Evolutionary conservation across 2,797 vertebrate species (phyloP).

Genomic region (Buphagus erythrorhynchus): DNA sequence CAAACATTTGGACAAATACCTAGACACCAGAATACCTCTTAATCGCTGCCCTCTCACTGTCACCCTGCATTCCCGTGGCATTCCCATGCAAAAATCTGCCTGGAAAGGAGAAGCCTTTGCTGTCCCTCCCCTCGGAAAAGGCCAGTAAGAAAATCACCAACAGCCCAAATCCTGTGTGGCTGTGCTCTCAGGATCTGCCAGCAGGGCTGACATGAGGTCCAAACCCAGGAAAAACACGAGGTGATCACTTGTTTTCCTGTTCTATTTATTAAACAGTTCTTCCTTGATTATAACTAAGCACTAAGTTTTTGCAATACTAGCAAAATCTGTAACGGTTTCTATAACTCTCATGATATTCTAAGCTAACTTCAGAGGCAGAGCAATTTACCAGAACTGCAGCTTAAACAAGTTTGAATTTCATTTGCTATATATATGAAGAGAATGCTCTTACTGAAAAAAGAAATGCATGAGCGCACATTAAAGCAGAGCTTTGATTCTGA

Average conservation of each 20-base stretch:
- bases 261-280: conserved; percentile 63
- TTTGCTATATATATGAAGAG: conserved; percentile 72
- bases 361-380: conserved; percentile 69
- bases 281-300: conserved; percentile 67
- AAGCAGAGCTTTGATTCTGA: conserved; percentile 76
- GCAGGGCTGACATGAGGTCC: background rate
- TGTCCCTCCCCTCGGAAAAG: background rate
- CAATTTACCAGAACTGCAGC: conserved; percentile 73
- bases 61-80: background rate
- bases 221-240: background rate
- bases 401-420: conserved; percentile 74
- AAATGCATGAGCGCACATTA: conserved; percentile 73
- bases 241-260: conserved; percentile 41
- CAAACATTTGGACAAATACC: background rate
- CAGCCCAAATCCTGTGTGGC: background rate
- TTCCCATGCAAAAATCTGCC: conserved; percentile 11
- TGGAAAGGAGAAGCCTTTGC: background rate
- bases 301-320: conserved; percentile 63
- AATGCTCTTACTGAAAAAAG: conserved; percentile 72
- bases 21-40: background rate
- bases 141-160: background rate
- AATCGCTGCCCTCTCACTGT: background rate
- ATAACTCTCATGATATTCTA: conserved; percentile 67
- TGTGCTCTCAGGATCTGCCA: background rate
- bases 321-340: conserved; percentile 63